Base-by-base conservation (phyloP, 2,797 vertebrate genomes). In the Falco novaeseelandiae region DNA sequence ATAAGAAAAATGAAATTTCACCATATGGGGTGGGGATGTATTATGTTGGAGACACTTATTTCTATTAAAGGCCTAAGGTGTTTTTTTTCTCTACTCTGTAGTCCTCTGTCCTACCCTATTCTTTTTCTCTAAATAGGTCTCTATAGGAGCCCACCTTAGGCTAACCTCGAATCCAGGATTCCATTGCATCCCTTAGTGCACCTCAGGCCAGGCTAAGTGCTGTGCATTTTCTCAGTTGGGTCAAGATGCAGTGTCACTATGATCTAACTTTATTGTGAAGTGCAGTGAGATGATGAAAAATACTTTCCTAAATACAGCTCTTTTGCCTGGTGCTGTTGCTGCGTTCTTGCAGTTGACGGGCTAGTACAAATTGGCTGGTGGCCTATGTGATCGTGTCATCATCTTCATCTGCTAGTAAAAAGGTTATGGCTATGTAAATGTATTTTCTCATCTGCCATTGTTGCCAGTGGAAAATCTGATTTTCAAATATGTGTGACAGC, bases 21-120 rank as follows among this genome's bases (percentile, higher is more conserved):
- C 70, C 4, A 38, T 3, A 1, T 18, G 6, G 20, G 8, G 23
- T 32, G 3, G 15, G 19, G 5, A 0, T 70, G 17, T 69, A 9
- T 69, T 77, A 7, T 38, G 15, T 73, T 9, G 6, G 48, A 73
- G 67, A 38, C 18, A 30, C 5, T 65, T 59, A 40, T 36, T 74
- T 73, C 42, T 66, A 8, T 55, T 42, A 79, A 40, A 57, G n/a
- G 10, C n/a, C 8, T 36, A 8, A 51, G 23, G 14, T 49, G 7
- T 17, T 21, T 66, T 57, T 52, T 46, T 9, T 17, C 9, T 67
- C 18, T 51, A 3, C 9, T 71, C 17, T 30, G 46, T 6, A 30
- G 14, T 65, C 17, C 63, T 70, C 59, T 84, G 8, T 42, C 48
- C 46, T 63, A 10, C 18, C 14, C 15, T 66, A 1, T 61, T 44